Evolutionary conservation across 2,113 vertebrate genomes (phyloP), one percentile per base, ranked within the genome.

Genomic region (Tretioscincus oriximinensis): DNA sequence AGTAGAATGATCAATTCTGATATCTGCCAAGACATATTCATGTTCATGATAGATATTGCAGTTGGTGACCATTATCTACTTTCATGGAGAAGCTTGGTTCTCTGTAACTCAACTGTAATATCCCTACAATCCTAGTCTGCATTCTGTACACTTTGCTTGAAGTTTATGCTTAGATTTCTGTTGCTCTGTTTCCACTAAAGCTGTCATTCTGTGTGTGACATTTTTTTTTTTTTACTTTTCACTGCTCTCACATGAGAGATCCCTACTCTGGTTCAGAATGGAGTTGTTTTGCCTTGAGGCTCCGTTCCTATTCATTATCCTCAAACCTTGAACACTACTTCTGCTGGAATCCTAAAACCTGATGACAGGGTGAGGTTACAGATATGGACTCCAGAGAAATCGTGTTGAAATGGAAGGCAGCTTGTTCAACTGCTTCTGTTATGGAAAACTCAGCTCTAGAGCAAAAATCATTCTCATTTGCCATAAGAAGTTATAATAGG

Each of bases 321-420:
- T 49, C 71, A 78, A 82, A 74, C 63, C 41, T 41, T 0, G n/a
- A 68, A 21, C 22, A 10, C 61, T 63, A 22, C 61, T 29, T 26
- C 28, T 80, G 21, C 71, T 49, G n/a, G 8, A 24, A 22, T 20
- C 9, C 26, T 76, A 49, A 47, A 58, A 65, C 20, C 69, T 86
- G 24, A 66, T 84, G 65, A 60, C 75, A 69, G 10, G 54, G 28
- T 61, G 66, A 29, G n/a, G 83, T 81, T 63, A 66, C n/a, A 1
- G 5, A 9, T 28, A 9, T 77, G 68, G 41, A 29, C 49, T 67
- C 58, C 18, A n/a, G 9, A 51, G 41, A 65, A 35, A 66, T 79
- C 2, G 66, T 67, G 65, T 47, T n/a, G 71, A 73, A 73, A 54
- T 73, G 47, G 28, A 54, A 73, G 71, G 16, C 71, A 49, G n/a